Conservation (phyloP, 2,888 invertebrate genomes). For the Nemurella pictetii region DNA sequence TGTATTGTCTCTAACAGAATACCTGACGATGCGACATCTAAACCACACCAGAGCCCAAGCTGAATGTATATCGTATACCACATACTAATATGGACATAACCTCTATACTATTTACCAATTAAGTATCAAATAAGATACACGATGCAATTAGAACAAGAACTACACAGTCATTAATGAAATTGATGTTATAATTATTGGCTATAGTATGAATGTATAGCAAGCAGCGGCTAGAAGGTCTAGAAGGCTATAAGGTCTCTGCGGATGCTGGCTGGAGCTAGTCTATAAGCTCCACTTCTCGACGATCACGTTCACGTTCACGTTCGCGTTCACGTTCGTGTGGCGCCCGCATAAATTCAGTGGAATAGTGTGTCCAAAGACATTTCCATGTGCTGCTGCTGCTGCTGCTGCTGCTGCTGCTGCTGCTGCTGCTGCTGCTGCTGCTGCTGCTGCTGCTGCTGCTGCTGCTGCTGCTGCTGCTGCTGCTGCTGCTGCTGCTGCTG, state of each 20-base stretch:
- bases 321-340: not conserved
- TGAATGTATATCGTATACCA: not conserved
- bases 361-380: not conserved
- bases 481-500: not conserved
- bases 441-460: not conserved
- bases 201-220: too few relatives aligned
- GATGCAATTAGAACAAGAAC: not conserved
- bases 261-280: not conserved
- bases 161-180: conserved; percentile 10
- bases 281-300: too few relatives aligned
- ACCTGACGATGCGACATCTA: too few relatives aligned
- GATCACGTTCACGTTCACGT: not conserved
- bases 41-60: too few relatives aligned
- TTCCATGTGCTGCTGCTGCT: not conserved
- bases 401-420: not conserved
- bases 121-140: not conserved
- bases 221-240: too few relatives aligned
- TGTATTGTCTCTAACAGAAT: too few relatives aligned
- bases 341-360: not conserved
- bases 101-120: not conserved
- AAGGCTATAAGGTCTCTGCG: too few relatives aligned
- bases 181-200: conserved; percentile 16
- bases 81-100: not conserved
- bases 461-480: not conserved
- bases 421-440: not conserved